Evolutionary conservation across 2,888 invertebrate genomes (phyloP).

Genomic region (Deroplatys truncata): DNA sequence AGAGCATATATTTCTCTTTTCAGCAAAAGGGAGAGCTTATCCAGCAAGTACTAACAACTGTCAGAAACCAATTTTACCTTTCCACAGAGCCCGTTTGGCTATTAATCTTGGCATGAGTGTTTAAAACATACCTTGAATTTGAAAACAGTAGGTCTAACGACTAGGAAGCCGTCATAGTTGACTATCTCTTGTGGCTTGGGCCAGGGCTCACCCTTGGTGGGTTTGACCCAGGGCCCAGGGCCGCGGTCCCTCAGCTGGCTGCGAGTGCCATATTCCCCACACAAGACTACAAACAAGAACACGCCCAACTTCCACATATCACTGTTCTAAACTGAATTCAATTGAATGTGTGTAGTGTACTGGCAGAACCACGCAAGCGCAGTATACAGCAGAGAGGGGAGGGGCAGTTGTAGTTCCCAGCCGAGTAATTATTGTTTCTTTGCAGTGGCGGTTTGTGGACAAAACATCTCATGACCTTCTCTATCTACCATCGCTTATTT

Average conservation of each 20-base stretch:
- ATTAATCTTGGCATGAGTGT: not conserved
- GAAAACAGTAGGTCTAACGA: constrained; percentile 48
- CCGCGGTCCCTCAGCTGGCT: not conserved
- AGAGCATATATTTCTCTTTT: too few species aligned
- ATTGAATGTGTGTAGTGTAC: not conserved
- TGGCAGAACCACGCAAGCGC: not conserved
- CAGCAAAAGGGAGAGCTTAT: too few species aligned
- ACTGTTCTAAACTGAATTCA: not conserved
- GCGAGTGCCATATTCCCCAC: not conserved
- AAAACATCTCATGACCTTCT: too few species aligned
- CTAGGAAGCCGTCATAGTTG: constrained; percentile 43
- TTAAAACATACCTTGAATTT: constrained; percentile 37
- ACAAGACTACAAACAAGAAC: not conserved
- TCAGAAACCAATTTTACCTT: too few species aligned
- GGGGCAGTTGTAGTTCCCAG: too few species aligned
- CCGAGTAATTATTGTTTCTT: too few species aligned
- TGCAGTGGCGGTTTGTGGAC: too few species aligned
- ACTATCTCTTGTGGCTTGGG: constrained; percentile 56
- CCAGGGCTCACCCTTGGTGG: constrained; percentile 65
- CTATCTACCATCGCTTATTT: too few species aligned
- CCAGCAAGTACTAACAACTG: too few species aligned
- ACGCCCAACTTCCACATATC: not conserved
- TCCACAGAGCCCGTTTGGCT: too few species aligned
- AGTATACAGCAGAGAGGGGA: not conserved
- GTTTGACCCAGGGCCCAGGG: constrained; percentile 39